These are phyloP conservation scores for Antrozous pallidus DNA, from an alignment of 2,797 vertebrate genomes.

Conservation along the genomic window DNA sequence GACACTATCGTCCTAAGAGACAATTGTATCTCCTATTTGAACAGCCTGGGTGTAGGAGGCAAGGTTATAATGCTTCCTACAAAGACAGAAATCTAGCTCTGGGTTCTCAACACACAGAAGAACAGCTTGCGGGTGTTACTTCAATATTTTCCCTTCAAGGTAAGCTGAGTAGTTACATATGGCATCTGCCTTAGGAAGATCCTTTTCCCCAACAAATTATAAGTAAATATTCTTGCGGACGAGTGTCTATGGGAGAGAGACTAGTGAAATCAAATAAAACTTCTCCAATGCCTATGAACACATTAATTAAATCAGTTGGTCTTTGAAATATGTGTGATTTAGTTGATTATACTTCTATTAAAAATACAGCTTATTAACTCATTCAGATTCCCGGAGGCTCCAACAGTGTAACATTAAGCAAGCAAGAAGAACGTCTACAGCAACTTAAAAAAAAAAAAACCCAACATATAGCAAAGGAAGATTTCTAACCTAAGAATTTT, in stretches of 20 bases:
- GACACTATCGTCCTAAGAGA: background rate
- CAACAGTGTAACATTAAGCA: background rate
- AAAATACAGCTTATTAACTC: slow-evolving; percentile 63
- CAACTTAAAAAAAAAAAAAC: background rate
- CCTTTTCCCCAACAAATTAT: slow-evolving; percentile 62
- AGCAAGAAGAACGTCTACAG: background rate
- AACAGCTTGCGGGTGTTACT: slow-evolving; percentile 45
- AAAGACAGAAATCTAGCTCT: slow-evolving; percentile 43
- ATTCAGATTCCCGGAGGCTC: slow-evolving; percentile 32
- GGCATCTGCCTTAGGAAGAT: slow-evolving; percentile 52
- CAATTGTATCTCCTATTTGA: slow-evolving; percentile 30
- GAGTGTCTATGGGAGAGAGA: slow-evolving; percentile 59
- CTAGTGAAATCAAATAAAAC: slow-evolving; percentile 49
- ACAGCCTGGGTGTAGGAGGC: slow-evolving; percentile 49
- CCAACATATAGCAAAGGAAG: background rate
- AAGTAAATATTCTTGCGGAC: slow-evolving; percentile 61
- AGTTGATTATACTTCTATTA: slow-evolving; percentile 54
- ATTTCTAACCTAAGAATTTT: slow-evolving; percentile 51
- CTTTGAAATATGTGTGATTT: slow-evolving; percentile 55
- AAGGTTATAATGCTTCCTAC: slow-evolving; percentile 31
- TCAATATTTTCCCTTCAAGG: slow-evolving; percentile 67
- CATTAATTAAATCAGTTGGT: slow-evolving; percentile 56
- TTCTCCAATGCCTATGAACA: background rate
- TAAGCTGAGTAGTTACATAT: slow-evolving; percentile 54
- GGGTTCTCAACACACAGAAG: background rate